Percentiles rank a stretch among this genome's conserved stretches.
These are phyloP conservation scores for Drosophila bocqueti DNA, from an alignment of 1,140 invertebrate genomes.

Conservation along the genomic window DNA sequence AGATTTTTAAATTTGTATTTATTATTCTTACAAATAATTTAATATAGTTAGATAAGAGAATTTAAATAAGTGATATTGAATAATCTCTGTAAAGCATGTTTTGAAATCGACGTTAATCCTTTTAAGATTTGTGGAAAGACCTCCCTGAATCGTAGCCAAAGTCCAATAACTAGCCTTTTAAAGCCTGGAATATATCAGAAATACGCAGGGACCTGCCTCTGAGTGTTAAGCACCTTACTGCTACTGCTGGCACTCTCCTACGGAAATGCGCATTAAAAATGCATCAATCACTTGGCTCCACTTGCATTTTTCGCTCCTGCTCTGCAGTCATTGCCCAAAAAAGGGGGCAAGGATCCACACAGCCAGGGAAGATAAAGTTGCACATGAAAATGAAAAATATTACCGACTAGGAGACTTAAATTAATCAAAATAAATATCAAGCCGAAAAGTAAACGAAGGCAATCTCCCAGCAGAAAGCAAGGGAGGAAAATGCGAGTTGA, in stretches of 20 bases:
- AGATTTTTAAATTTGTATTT: not conserved
- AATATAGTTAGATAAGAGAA: not conserved
- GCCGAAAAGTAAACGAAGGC: conserved; percentile 30
- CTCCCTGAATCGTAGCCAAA: not conserved
- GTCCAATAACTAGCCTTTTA: not conserved
- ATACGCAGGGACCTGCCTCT: not conserved
- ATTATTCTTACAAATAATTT: not conserved
- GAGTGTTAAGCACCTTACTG: conserved; percentile 6
- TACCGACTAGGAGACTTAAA: conserved; percentile 54
- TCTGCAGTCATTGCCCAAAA: conserved; percentile 31
- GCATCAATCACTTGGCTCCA: conserved; percentile 75
- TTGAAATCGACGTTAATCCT: not conserved
- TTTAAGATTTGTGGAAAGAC: not conserved
- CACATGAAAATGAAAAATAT: conserved; percentile 65
- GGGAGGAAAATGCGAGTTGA: conserved; percentile 1
- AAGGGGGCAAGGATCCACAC: conserved; percentile 6
- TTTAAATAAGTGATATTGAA: not conserved
- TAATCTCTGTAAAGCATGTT: accelerated
- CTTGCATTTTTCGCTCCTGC: conserved; percentile 10
- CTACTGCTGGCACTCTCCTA: conserved; percentile 11
- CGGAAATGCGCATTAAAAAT: conserved; percentile 80
- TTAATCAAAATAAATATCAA: conserved; percentile 72
- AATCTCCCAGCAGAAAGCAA: conserved; percentile 9
- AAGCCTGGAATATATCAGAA: not conserved
- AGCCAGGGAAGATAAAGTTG: conserved; percentile 55